Percentiles rank a stretch among this genome's conserved stretches.
Evolutionary conservation across 2,113 vertebrate genomes (phyloP).

Genomic region (Perca fluviatilis): DNA sequence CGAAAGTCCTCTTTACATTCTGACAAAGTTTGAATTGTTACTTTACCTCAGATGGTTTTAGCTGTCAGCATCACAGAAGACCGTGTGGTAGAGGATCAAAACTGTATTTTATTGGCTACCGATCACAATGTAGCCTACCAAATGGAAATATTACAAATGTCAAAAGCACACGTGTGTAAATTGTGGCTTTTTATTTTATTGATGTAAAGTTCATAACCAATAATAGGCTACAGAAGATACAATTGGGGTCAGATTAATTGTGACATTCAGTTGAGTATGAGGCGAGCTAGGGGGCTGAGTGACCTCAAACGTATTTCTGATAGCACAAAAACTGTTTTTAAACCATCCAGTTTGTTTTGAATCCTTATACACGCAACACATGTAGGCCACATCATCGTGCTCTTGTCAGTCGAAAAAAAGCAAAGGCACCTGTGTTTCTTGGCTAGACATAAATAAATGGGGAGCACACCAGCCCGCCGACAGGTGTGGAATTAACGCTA

Average conservation of each 20-base stretch:
- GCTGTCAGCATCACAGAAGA: neutral
- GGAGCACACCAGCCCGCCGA: neutral
- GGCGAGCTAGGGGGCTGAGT: too few relatives aligned
- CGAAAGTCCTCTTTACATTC: neutral
- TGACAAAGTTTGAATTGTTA: neutral
- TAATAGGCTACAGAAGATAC: too few relatives aligned
- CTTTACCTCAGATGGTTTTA: neutral
- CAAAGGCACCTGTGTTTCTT: constrained; percentile 11
- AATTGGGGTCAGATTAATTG: too few relatives aligned
- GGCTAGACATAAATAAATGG: neutral
- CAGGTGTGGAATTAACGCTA: constrained; percentile 27
- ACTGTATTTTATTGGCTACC: neutral
- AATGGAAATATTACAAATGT: neutral
- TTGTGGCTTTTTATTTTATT: too few relatives aligned
- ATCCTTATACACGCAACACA: neutral
- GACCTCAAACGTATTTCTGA: neutral
- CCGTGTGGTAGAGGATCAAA: neutral
- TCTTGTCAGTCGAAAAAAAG: neutral
- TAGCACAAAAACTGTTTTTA: neutral
- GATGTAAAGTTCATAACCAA: too few relatives aligned
- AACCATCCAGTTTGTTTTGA: neutral
- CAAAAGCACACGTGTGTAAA: too few relatives aligned
- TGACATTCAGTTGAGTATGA: neutral
- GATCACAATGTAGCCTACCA: neutral
- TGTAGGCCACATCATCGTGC: neutral